Evolutionary conservation across 2,797 vertebrate genomes (phyloP), one percentile per base, ranked within the genome.

Genomic region (Ambastaia sidthimunki): DNA sequence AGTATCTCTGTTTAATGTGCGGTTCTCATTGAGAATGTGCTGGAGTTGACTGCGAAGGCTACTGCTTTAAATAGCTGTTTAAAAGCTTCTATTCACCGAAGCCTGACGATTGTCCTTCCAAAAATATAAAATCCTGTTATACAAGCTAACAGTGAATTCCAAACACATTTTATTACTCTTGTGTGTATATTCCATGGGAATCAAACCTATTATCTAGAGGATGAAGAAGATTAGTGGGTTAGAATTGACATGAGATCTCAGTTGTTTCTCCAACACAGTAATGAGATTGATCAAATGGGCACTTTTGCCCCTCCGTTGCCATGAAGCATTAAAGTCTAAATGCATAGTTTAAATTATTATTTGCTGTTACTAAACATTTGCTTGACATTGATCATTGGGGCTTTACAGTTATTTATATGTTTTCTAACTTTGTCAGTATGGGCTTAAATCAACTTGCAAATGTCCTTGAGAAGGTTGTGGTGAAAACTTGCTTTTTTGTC

Each of bases 61-160:
- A 60, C 54, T 72, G 16, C 19, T 66, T 73, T 66, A 72, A 79
- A 79, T 55, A 72, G 69, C 15, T 15, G 34, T 50, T 72, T 73
- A 73, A 66, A 73, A 47, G 13, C 11, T 18, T 16, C 60, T 66
- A 19, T 70, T 65, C 31, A 80, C 69, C 28, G 2, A 34, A 41
- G 23, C n/a, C 9, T 7, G 28, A 16, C 21, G 1, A 7, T 23
- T 37, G 10, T 23, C 41, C 21, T 66, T 19, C 69, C 28, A 63
- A 28, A 52, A 63, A 71, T 31, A 19, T 15, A 41, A 71, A 78
- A 10, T n/a, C 1, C 13, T 31, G 16, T 59, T 21, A 25, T 59
- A 21, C 21, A 6, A 25, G 1, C 18, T 21, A 4, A 31, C 28
- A 59, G 68, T 21, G 54, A 1, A 7, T 60, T 25, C 1, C 16